Evolutionary conservation across 2,888 invertebrate genomes (phyloP), one percentile per base, ranked within the genome.

Genomic region (Cylloceria caligata): DNA sequence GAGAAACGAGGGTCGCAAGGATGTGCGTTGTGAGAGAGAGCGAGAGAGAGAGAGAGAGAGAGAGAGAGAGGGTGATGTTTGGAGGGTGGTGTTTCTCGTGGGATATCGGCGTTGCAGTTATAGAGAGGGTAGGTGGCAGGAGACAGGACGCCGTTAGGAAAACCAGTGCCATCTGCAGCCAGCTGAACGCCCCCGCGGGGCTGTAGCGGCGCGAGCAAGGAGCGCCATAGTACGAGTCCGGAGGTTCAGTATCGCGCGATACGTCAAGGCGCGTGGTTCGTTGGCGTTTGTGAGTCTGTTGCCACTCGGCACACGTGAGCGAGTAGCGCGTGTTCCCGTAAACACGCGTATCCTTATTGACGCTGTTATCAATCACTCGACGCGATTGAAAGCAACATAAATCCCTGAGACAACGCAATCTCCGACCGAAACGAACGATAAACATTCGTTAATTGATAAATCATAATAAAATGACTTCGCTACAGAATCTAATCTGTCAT

Each of bases 231-330:
- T 3, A 39, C 72, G 64, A 30, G 57, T 68, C 71, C 74, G 57
- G 75, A 79, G 85, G 71, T 85, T 74, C 90, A 90, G 90, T 90
- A 85, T 90, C 85, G 89, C 87, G 90, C 91, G 88, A 83, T 83
- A 88, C 89, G 85, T 88, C 87, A 86, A 76, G 80, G 84, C 79
- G 84, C 81, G 81, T 80, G 87, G 81, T 71, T 84, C 83, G 80
- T 81, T 49, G 42, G 7, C 62, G 55, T 0, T 71, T 60, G 74
- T 21, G 19, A 76, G 30, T 39, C 45, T 19, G 19, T 68, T 21
- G 39, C 19, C 21, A 49, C 30, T 19, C 68, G 42, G 47, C 47
- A 21, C 75, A 76, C 75, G 75, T 76, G 75, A 69, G 27, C 7
- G n/a, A 5, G 11, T 30, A 42, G 6, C 42, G 57, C 36, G 27